phyloP scores from a whole-genome alignment of 2,113 vertebrate genomes.

The Nematolebias whitei region DNA sequence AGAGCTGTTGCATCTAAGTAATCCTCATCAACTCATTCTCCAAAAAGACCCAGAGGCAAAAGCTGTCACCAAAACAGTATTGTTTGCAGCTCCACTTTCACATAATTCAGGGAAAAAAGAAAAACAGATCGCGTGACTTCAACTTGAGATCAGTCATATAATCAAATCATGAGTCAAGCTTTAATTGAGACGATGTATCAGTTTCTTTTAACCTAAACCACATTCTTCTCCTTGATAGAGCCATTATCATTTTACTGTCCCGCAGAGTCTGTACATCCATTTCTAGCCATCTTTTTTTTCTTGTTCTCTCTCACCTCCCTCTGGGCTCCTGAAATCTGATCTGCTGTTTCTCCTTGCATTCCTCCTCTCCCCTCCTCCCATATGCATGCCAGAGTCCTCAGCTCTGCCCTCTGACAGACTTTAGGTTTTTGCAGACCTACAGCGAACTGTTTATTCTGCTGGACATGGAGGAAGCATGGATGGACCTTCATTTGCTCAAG shows the following conservation, averaged over 20 bases:
- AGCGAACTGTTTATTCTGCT: constrained; percentile 88
- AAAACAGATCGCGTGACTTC: not conserved
- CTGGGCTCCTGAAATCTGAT: constrained; percentile 81
- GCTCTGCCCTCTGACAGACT: constrained; percentile 74
- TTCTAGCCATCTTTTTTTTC: constrained; percentile 10
- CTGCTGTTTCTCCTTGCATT: constrained; percentile 42
- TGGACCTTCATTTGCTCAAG: constrained; percentile 68
- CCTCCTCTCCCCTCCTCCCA: constrained; percentile 50
- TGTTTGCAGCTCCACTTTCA: constrained; percentile 33
- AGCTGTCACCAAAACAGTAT: constrained; percentile 52
- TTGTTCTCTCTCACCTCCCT: constrained; percentile 37
- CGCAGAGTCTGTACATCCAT: constrained; percentile 11
- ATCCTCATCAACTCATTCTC: constrained; percentile 31
- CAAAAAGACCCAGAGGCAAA: constrained; percentile 57
- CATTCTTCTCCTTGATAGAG: not conserved
- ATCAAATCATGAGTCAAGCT: not conserved
- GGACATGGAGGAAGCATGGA: constrained; percentile 61
- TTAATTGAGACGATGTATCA: not conserved
- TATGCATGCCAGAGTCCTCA: constrained; percentile 66
- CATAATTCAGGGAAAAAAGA: constrained; percentile 7
- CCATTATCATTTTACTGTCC: not conserved
- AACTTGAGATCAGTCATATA: not conserved
- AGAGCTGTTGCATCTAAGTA: constrained; percentile 2
- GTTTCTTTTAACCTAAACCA: not conserved
- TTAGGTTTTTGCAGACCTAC: constrained; percentile 85